A percentile compares a stretch with the other conserved stretches of the same genome.
Conservation (phyloP, 2,888 invertebrate species). For the Platycnemis pennipes region DNA sequence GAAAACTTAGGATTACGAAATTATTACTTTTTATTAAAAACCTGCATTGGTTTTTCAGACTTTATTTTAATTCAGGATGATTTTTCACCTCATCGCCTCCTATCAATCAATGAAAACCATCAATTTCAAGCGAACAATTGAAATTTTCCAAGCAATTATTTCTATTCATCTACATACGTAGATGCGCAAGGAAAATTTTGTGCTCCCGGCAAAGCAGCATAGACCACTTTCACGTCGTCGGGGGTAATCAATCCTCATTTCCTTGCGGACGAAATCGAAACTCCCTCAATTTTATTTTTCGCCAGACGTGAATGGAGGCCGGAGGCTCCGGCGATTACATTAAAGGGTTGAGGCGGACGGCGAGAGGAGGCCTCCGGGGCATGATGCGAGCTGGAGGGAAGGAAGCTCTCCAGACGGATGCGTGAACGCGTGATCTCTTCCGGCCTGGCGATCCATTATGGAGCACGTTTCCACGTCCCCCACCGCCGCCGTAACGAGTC, state of each 20-base stretch:
- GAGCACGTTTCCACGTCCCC: not conserved
- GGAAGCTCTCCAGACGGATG: not conserved
- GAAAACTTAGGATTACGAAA: too few relatives aligned
- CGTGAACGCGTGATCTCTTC: conserved; percentile 10
- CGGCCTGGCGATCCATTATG: not conserved
- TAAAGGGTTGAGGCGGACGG: not conserved
- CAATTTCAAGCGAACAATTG: too few relatives aligned
- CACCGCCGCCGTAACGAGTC: not conserved
- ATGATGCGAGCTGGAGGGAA: not conserved
- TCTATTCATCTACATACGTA: too few relatives aligned
- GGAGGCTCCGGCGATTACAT: not conserved
- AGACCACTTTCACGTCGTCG: not conserved
- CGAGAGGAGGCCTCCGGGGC: not conserved
- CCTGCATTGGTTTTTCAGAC: too few relatives aligned
- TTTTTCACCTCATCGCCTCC: too few relatives aligned
- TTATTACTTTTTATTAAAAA: too few relatives aligned
- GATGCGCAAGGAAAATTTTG: too few relatives aligned
- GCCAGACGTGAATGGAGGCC: not conserved
- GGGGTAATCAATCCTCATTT: not conserved
- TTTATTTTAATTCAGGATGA: too few relatives aligned
- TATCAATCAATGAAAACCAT: too few relatives aligned
- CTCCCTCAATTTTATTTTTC: not conserved
- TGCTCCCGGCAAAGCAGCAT: too few relatives aligned
- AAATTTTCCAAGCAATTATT: too few relatives aligned
- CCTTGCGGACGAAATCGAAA: not conserved